A percentile compares a stretch with the other conserved stretches of the same genome.
These are phyloP conservation scores for Nephrotoma appendiculata DNA, from an alignment of 2,888 invertebrate genomes.

Conservation along the genomic window DNA sequence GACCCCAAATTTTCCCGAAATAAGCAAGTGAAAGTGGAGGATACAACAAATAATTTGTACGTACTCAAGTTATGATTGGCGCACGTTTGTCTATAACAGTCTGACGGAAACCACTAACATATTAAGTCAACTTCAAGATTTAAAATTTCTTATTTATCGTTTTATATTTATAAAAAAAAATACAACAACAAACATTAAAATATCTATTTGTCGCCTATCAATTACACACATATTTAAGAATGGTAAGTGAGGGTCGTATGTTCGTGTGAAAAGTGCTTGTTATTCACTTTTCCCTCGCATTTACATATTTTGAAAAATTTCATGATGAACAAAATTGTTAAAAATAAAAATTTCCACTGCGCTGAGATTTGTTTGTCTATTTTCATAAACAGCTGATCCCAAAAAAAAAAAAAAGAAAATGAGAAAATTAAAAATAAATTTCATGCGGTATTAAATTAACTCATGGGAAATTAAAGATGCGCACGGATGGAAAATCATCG, in stretches of 20 bases:
- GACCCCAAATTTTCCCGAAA: too few species aligned
- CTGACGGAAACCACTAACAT: not conserved
- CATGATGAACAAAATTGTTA: not conserved
- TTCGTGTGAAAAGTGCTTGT: not conserved
- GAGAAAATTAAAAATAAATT: not conserved
- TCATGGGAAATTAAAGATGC: not conserved
- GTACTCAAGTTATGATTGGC: too few species aligned
- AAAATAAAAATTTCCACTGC: not conserved
- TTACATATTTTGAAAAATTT: not conserved
- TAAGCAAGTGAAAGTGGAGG: too few species aligned
- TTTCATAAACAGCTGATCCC: not conserved
- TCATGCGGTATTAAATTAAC: not conserved
- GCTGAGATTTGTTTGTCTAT: not conserved
- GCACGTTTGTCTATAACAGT: too few species aligned
- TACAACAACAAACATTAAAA: not conserved
- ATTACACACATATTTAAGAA: not conserved
- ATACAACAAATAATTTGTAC: too few species aligned
- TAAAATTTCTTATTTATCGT: not conserved
- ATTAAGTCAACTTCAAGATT: not conserved
- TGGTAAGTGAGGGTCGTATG: not conserved
- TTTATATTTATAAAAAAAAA: not conserved
- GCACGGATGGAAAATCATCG: not conserved
- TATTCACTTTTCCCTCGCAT: not conserved
- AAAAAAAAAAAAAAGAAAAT: not conserved
- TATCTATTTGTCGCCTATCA: not conserved